These are phyloP conservation scores for Apodemia duryi DNA, from an alignment of 2,888 invertebrate genomes.

Conservation along the genomic window DNA sequence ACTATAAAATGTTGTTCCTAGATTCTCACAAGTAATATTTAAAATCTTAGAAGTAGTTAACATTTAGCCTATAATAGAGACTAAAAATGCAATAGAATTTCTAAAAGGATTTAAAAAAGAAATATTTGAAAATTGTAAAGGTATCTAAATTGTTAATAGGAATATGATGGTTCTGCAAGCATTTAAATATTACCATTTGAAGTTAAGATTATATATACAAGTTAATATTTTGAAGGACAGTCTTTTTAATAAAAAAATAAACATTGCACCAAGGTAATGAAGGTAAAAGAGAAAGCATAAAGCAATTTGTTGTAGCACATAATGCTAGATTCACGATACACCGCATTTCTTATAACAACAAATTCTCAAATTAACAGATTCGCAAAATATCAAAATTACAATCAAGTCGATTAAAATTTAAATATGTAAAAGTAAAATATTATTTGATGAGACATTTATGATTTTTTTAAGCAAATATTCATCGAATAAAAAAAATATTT, in stretches of 20 bases:
- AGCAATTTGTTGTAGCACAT: background rate
- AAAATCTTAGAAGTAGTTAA: conserved; percentile 74
- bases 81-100: conserved; percentile 42
- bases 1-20: conserved; percentile 5
- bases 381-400: background rate
- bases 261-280: background rate
- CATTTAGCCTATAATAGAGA: conserved; percentile 42
- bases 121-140: conserved; percentile 66
- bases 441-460: too few relatives aligned
- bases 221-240: background rate
- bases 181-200: conserved; percentile 18
- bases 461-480: too few relatives aligned
- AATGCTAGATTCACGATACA: background rate
- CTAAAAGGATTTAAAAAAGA: conserved; percentile 63
- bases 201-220: background rate
- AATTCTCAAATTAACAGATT: background rate
- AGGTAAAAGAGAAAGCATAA: background rate
- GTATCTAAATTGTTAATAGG: conserved; percentile 60
- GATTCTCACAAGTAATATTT: conserved; percentile 27
- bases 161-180: conserved; percentile 28
- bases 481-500: too few relatives aligned
- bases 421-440: background rate
- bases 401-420: background rate
- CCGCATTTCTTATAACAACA: background rate
- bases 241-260: conserved; percentile 6